Base-by-base conservation (phyloP, 2,888 invertebrate species). In the Campoletis raptor region DNA sequence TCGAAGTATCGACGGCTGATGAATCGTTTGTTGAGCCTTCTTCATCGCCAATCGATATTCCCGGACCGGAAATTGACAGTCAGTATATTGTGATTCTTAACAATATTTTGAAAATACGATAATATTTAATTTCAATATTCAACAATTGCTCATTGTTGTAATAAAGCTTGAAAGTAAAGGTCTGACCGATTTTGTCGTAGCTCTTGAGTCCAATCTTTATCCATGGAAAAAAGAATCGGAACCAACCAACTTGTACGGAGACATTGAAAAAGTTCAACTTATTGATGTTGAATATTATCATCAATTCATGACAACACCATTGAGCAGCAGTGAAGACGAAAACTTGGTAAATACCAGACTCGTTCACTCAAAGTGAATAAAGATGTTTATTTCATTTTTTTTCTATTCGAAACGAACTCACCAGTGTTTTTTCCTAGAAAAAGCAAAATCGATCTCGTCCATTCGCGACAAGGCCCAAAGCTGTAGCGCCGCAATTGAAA, bases 271-370 rank as follows among this genome's bases (percentile, higher is more conserved):
- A 0, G 95, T 96, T 0, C 96, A 96, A 7, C 92, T 96, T 0
- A 95, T 97, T 91, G 97, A 97, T 91, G 94, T 97, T 3, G 96
- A 97, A 86, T 96, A 97, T 91, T 97, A 96, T 92, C 95, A 96
- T 85, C 95, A 95, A 78, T 97, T 97, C 90, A 95, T 96, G 77
- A 90, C 73, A 89, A 92, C 0, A 86, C 93, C 48, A 90, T 91
- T 37, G 18, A 92, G 9, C 6, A 70, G 40, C 8, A 85, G 88
- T 66, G 57, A 30, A 30, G 30, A 10, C 7, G 61, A 86, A 18
- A 83, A 78, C 54, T 72, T 90, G 72, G 90, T 90, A 87, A 85
- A 67, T 42, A 8, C 4, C 24, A 10, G 36, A 6, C 54, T 12
- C 36, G 12, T 21, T 61, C 4, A n/a, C 69, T 54, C 42, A 64